Evolutionary conservation across 1,140 invertebrate species (phyloP), one percentile per base, ranked within the genome.

Genomic region (Rhagoletis zephyria): DNA sequence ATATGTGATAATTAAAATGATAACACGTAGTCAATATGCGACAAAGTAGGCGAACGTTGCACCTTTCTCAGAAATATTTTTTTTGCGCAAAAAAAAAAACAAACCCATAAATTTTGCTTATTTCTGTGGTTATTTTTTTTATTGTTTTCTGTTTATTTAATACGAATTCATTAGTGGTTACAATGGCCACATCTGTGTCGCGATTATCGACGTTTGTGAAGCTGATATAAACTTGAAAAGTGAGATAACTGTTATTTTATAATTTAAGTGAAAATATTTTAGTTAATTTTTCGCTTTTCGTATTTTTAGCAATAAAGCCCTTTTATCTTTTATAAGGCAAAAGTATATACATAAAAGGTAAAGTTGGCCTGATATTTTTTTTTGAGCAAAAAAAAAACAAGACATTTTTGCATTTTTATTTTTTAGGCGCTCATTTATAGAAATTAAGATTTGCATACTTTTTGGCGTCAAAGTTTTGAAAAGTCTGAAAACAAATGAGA

Each of bases 1-100:
- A 63, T n/a, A 4, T 40, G 30, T 67, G 30, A 67, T 67, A n/a
- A 19, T 64, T 64, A 67, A 67, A 67, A 67, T 67, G 64, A 67
- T 67, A 67, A 67, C n/a, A 67, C 64, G 64, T 9, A 40, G 30
- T 67, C 64, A 42, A 65, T 67, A 67, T 67, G 30, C 64, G 7
- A 67, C 64, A 67, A n/a, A 67, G 30, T 9, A 40, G 1, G 12
- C 63, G 64, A 3, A 42, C 64, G 6, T 67, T 30, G 64, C 64
- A 42, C 64, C 30, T 67, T 67, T 67, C 30, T 42, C 4, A 10
- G 30, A 40, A 67, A 19, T 64, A 64, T 19, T 64, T 64, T 64
- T 30, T 30, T 30, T 30, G 1, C 4, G 63, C 63, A 16, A 30
- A 30, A 30, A 30, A 1, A 64, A 64, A 64, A 64, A 30, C n/a